These are phyloP conservation scores for Manis javanica DNA, from an alignment of 2,797 vertebrate species.

Conservation along the genomic window DNA sequence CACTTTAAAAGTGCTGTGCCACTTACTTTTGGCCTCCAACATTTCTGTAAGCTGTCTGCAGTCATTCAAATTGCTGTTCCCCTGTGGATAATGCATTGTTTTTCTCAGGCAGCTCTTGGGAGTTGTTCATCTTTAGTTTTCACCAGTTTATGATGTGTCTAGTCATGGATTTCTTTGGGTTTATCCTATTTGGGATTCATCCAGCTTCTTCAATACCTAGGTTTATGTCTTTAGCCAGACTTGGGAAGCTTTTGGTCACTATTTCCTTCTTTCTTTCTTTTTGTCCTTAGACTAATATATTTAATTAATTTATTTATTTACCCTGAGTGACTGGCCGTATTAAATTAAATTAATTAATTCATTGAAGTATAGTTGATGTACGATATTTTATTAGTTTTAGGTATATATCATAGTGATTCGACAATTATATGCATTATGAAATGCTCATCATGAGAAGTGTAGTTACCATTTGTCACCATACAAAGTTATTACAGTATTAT, in stretches of 20 bases:
- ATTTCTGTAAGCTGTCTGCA: not conserved
- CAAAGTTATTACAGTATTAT: no score
- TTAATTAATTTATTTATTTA: no score
- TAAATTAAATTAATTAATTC: no score
- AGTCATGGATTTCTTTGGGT: conserved; percentile 38
- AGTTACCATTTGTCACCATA: no score
- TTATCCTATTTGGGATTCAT: conserved; percentile 12
- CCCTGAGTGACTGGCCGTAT: no score
- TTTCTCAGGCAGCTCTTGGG: conserved; percentile 18
- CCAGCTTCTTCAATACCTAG: conserved; percentile 44
- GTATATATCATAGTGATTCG: no score
- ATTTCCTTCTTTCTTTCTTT: not conserved
- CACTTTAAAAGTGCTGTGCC: conserved; percentile 13
- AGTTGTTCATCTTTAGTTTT: conserved; percentile 47
- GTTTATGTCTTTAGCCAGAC: conserved; percentile 11
- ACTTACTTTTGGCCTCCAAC: not conserved
- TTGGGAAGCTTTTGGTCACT: not conserved
- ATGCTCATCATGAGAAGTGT: no score
- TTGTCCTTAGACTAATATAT: no score
- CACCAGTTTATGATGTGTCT: not conserved
- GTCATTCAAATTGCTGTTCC: not conserved
- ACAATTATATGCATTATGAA: no score
- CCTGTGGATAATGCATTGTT: not conserved
- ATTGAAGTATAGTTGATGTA: no score
- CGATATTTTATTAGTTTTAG: no score